These are phyloP conservation scores for Asobara japonica DNA, from an alignment of 1,140 invertebrate species.

Conservation along the genomic window DNA sequence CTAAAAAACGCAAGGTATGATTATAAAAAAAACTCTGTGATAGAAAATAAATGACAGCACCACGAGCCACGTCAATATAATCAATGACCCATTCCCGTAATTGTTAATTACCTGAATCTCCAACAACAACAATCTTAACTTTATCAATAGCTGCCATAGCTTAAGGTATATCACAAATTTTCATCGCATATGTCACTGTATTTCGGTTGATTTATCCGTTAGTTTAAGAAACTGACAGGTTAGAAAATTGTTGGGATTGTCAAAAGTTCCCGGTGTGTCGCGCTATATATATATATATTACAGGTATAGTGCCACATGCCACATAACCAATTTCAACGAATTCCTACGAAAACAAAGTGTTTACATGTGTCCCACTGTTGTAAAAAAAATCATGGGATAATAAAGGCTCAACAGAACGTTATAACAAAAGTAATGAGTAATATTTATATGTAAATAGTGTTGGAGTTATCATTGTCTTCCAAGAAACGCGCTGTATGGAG, in stretches of 20 bases:
- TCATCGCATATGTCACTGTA: conserved; percentile 1
- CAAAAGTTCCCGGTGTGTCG: background rate
- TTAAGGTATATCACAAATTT: conserved; percentile 16
- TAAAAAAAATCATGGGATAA: background rate
- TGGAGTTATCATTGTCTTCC: conserved; percentile 3
- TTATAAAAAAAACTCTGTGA: too few species aligned
- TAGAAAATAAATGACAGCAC: conserved; percentile 13
- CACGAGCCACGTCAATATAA: conserved; percentile 23
- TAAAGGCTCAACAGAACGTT: too few species aligned
- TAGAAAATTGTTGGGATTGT: background rate
- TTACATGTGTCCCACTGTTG: conserved; percentile 12
- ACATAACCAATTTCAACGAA: background rate
- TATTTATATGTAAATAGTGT: conserved; percentile 11
- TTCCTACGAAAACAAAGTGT: conserved; percentile 12
- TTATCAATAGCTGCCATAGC: conserved; percentile 82
- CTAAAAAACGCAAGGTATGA: background rate
- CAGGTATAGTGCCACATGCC: background rate
- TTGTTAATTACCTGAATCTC: conserved; percentile 83
- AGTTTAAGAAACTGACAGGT: conserved; percentile 16
- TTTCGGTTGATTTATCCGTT: background rate
- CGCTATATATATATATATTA: background rate
- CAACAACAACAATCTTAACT: conserved; percentile 90
- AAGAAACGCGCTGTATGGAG: background rate
- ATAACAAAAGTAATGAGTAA: background rate
- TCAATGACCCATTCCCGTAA: conserved; percentile 25